Conservation (phyloP, 2,888 invertebrate genomes). For the Melinopterus prodromus region DNA sequence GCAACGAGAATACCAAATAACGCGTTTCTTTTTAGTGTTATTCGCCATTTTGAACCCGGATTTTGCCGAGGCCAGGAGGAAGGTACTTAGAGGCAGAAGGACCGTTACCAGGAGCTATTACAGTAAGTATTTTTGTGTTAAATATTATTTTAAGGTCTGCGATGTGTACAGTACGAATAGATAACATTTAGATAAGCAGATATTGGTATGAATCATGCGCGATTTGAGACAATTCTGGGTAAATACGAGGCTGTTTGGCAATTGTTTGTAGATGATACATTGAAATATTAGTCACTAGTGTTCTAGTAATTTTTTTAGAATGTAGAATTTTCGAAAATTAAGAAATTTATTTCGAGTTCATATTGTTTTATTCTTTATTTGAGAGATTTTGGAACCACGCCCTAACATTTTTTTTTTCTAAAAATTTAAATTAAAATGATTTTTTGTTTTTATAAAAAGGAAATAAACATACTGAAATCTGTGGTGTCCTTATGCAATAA, state of each 20-base stretch:
- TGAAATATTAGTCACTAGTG: background rate
- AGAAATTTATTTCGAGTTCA: too few species aligned
- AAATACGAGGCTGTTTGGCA: slow-evolving; percentile 9
- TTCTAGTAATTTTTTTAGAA: background rate
- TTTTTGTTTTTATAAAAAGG: too few species aligned
- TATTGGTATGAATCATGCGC: background rate
- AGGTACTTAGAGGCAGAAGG: slow-evolving; percentile 35
- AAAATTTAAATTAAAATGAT: too few species aligned
- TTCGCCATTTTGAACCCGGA: slow-evolving; percentile 34
- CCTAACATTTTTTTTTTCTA: too few species aligned
- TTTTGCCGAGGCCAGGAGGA: slow-evolving; percentile 36
- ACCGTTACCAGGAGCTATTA: slow-evolving; percentile 36
- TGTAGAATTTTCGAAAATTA: background rate
- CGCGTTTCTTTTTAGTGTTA: slow-evolving; percentile 27
- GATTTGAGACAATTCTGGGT: background rate
- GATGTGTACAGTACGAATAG: background rate
- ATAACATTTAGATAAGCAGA: background rate
- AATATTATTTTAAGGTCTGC: background rate
- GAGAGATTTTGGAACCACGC: too few species aligned
- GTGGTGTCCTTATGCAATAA: too few species aligned
- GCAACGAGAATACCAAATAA: background rate
- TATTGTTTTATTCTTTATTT: too few species aligned
- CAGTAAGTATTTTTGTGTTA: slow-evolving; percentile 30
- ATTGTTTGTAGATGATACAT: background rate
- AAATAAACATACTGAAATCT: too few species aligned